Evolutionary conservation across 2,888 invertebrate genomes (phyloP).

Genomic region (Arrhopalites spinosus): DNA sequence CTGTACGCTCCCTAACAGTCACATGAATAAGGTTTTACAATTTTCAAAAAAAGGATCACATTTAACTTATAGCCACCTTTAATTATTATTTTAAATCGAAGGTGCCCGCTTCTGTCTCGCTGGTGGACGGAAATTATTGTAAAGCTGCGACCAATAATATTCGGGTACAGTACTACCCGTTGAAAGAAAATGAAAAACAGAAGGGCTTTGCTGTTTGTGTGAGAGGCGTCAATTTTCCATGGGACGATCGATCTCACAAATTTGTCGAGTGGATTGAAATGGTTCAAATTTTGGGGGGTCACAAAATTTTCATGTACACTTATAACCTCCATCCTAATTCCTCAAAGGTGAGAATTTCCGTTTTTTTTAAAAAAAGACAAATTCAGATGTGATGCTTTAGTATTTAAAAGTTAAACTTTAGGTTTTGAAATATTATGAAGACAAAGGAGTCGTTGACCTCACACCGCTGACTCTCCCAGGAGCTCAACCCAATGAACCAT

Average conservation of each 20-base stretch:
- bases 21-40: too few relatives aligned
- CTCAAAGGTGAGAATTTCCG: slow-evolving; percentile 30
- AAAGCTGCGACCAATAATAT: too few relatives aligned
- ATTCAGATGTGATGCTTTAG: background rate
- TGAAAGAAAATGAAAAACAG: too few relatives aligned
- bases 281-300: slow-evolving; percentile 20
- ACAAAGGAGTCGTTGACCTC: background rate
- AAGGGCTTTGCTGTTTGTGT: too few relatives aligned
- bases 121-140: too few relatives aligned
- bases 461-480: background rate
- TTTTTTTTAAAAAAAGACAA: too few relatives aligned
- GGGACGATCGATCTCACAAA: background rate
- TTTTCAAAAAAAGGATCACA: too few relatives aligned
- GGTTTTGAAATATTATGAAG: slow-evolving; percentile 22
- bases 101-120: too few relatives aligned
- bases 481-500: slow-evolving; percentile 22
- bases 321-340: slow-evolving; percentile 12
- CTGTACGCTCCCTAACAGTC: too few relatives aligned
- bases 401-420: background rate
- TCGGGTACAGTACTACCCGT: too few relatives aligned
- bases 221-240: background rate
- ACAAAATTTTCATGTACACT: slow-evolving; percentile 22
- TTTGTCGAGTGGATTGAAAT: slow-evolving; percentile 36
- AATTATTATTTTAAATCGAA: too few relatives aligned
- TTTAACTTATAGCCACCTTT: too few relatives aligned